phyloP scores from a whole-genome alignment of 2,113 vertebrate species.

The Athene cunicularia region DNA sequence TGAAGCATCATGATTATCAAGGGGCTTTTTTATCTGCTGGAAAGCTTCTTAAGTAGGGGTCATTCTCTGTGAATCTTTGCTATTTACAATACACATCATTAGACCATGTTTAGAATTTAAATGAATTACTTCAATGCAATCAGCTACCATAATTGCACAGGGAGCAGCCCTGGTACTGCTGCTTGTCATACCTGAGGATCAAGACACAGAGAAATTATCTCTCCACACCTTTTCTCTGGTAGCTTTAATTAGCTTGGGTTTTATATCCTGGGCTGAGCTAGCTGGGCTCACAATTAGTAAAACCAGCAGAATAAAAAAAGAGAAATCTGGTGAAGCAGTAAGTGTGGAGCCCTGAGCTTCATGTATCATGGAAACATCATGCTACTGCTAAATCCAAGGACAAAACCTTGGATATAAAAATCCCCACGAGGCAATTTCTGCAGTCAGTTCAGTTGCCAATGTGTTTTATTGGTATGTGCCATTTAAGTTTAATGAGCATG shows the following conservation, averaged over 20 bases:
- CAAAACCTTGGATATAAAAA: neutral
- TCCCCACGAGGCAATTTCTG: neutral
- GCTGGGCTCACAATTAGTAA: neutral
- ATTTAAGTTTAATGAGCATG: neutral
- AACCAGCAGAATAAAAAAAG: neutral
- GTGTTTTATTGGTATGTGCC: neutral
- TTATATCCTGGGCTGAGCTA: neutral
- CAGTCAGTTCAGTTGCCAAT: neutral
- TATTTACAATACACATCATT: neutral
- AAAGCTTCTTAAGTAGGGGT: neutral
- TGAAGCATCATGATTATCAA: neutral
- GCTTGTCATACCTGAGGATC: neutral
- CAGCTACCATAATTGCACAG: neutral
- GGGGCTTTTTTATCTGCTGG: neutral
- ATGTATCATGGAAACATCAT: neutral
- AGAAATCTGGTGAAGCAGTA: neutral
- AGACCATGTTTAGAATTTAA: neutral
- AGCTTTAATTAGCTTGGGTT: neutral
- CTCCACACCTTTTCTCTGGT: neutral
- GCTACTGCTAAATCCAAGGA: neutral
- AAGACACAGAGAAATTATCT: neutral
- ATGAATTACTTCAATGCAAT: neutral
- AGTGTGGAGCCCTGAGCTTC: neutral
- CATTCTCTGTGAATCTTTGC: neutral
- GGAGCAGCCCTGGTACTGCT: neutral